phyloP scores from a whole-genome alignment of 2,888 invertebrate genomes.

The Malthinus flaveolus region DNA sequence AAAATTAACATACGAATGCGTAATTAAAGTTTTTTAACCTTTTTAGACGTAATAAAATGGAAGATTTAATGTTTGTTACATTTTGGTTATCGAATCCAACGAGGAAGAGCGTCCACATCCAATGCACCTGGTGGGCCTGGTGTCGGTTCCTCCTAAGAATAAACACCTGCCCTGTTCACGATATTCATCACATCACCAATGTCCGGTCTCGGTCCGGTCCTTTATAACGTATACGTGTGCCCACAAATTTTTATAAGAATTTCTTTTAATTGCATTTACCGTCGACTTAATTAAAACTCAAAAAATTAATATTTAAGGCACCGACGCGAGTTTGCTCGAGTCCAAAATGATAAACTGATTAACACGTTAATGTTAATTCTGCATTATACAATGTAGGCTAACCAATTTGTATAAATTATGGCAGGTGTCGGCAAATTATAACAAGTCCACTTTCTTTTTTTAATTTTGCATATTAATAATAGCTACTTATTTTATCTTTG shows the following conservation, averaged over 20 bases:
- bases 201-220: slow-evolving; percentile 25
- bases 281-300: slow-evolving; percentile 1
- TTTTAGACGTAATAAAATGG: too few relatives aligned
- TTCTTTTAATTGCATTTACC: slow-evolving; percentile 3
- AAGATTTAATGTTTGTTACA: too few relatives aligned
- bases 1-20: too few relatives aligned
- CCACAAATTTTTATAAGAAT: slow-evolving; percentile 3
- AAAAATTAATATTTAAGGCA: not conserved
- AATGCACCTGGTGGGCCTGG: slow-evolving; percentile 24
- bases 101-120: slow-evolving; percentile 17
- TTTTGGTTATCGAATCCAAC: slow-evolving; percentile 21
- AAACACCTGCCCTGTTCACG: slow-evolving; percentile 25
- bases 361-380: slow-evolving; percentile 7
- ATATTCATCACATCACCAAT: slow-evolving; percentile 27
- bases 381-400: slow-evolving; percentile 12
- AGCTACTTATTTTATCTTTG: slow-evolving; percentile 13
- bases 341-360: not conserved
- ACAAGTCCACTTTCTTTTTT: slow-evolving; percentile 15
- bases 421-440: slow-evolving; percentile 18
- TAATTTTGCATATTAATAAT: slow-evolving; percentile 9
- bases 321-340: not conserved
- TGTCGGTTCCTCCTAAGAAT: slow-evolving; percentile 21
- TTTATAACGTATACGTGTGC: slow-evolving; percentile 8
- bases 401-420: slow-evolving; percentile 20
- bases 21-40: too few relatives aligned